Evolutionary conservation across 2,797 vertebrate species (phyloP), one percentile per base, ranked within the genome.

Genomic region (Paedocypris micromegethes): DNA sequence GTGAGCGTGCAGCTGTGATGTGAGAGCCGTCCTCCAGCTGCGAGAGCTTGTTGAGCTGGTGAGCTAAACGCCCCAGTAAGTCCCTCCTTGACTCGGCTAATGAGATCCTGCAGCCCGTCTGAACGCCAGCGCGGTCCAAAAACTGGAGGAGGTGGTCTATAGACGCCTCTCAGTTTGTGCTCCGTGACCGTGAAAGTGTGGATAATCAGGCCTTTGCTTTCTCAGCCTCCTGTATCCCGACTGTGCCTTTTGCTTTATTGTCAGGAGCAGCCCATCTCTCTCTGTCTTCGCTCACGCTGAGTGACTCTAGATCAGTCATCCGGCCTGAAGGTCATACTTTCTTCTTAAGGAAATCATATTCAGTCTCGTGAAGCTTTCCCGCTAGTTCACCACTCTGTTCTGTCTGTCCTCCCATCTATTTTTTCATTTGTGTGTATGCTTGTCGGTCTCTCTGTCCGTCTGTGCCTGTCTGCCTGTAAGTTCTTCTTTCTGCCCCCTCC

Each of bases 31-130:
- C 63, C 76, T 78, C 78, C 78, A 80, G 78, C 78, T 80, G 78
- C 72, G 74, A 76, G 74, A 67, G 69, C 78, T 80, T 78, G 78
- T 78, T 76, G 75, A 73, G 75, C 70, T 75, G 60, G 67, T 64
- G 53, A 78, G 69, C 76, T 78, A 76, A 78, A 76, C 74, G 76
- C 64, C 74, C 76, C 76, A 76, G 68, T 74, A 75, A 78, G 70
- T 77, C 70, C 74, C 78, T 80, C 74, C 78, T 80, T 78, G 78
- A 80, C 78, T 80, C 74, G 63, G 78, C 74, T 78, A 80, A 80
- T 80, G 78, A 78, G 74, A 78, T 78, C 74, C 74, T 69, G 44
- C 47, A 74, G 53, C 74, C 72, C 74, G 76, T 78, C 68, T 78
- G 74, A 78, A 68, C 65, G 64, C 58, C 68, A 56, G 68, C 37